Conservation (phyloP, 2,113 vertebrate species). For the Cavia porcellus region DNA sequence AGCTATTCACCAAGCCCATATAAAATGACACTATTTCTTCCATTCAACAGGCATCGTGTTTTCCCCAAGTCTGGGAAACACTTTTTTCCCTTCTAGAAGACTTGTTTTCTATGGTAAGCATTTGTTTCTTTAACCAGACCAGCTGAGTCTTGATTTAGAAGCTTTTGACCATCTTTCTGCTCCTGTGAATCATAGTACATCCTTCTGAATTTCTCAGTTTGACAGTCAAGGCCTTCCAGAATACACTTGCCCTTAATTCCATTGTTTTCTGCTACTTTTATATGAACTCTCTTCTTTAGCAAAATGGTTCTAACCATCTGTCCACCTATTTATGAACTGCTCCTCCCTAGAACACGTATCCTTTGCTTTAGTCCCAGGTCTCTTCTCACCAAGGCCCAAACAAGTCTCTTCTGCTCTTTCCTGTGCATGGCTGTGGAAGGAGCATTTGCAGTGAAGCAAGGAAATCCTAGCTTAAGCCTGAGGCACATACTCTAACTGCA, state of each 20-base stretch:
- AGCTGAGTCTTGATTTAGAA: neutral
- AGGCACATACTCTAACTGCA: neutral
- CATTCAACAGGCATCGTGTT: neutral
- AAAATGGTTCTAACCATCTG: neutral
- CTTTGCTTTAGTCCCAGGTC: neutral
- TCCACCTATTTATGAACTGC: neutral
- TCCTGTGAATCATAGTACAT: neutral
- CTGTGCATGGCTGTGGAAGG: neutral
- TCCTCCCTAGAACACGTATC: neutral
- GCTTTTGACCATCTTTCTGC: neutral
- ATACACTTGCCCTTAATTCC: neutral
- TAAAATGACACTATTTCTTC: neutral
- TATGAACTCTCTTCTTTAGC: neutral
- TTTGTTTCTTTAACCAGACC: neutral
- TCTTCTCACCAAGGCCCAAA: neutral
- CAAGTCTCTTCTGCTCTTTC: neutral
- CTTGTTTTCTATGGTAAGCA: neutral
- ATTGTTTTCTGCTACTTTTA: neutral
- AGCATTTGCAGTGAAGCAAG: neutral
- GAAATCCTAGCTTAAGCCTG: neutral
- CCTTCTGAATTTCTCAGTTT: neutral
- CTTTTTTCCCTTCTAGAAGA: neutral
- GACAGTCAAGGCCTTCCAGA: neutral
- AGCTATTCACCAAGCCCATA: neutral
- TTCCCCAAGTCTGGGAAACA: neutral